Conservation (phyloP, 2,113 vertebrate species). For the Potamarius usumacintae region DNA sequence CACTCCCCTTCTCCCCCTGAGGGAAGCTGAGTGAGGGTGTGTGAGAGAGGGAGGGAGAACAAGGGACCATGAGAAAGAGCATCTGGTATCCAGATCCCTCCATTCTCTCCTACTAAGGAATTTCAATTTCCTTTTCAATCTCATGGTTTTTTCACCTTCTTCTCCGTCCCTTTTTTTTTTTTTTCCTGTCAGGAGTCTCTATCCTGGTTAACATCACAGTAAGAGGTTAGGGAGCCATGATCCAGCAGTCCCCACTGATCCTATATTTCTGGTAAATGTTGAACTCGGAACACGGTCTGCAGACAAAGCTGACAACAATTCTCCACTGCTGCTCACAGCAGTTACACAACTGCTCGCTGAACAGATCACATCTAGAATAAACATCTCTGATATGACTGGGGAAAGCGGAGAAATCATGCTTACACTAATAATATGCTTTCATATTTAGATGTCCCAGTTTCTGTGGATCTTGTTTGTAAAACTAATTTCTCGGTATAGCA, state of each 20-base stretch:
- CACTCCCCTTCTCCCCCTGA: conserved; percentile 22
- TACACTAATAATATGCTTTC: not conserved
- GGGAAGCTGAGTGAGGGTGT: not conserved
- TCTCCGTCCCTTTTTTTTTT: conserved; percentile 52
- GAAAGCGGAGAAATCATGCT: not conserved
- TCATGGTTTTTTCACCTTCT: conserved; percentile 50
- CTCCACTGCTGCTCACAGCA: conserved; percentile 5
- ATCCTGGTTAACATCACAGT: conserved; percentile 57
- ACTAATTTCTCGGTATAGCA: not conserved
- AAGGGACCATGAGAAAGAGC: conserved; percentile 60
- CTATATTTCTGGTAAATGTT: conserved; percentile 32
- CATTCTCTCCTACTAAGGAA: conserved; percentile 64
- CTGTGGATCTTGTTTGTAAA: not conserved
- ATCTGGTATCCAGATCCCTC: conserved; percentile 75
- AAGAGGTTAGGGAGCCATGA: conserved; percentile 16
- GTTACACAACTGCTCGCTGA: not conserved
- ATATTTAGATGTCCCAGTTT: not conserved
- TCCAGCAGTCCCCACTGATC: conserved; percentile 32
- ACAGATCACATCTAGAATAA: not conserved
- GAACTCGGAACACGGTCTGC: not conserved
- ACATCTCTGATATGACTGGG: not conserved
- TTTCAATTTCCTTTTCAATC: conserved; percentile 63
- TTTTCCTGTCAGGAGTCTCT: conserved; percentile 62
- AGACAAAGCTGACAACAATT: not conserved
- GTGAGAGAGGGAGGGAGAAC: conserved; percentile 38